Evolutionary conservation across 2,888 invertebrate species (phyloP).

Genomic region (Tetropium fuscum): DNA sequence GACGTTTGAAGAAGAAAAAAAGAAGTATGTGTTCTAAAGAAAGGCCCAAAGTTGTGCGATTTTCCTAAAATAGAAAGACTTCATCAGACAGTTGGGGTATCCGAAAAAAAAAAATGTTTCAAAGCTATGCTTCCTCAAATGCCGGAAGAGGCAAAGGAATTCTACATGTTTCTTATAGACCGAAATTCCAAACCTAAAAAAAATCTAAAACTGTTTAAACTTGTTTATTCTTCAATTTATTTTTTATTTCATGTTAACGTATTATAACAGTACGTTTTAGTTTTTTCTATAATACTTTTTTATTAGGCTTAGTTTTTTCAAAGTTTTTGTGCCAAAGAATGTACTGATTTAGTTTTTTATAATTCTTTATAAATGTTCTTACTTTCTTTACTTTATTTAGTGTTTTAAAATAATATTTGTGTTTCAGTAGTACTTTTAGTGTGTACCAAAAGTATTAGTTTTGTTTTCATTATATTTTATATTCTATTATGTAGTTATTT

Average conservation of each 20-base stretch:
- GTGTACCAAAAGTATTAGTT: not conserved
- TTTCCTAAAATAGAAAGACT: constrained; percentile 3
- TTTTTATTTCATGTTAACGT: too few relatives aligned
- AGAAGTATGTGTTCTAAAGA: not conserved
- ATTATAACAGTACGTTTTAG: too few relatives aligned
- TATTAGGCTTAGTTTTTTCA: too few relatives aligned
- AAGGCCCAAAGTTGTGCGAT: not conserved
- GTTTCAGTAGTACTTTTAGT: too few relatives aligned
- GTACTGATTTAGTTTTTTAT: not conserved
- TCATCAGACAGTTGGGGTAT: not conserved
- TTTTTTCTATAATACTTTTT: too few relatives aligned
- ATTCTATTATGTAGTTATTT: not conserved
- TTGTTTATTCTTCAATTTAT: not conserved
- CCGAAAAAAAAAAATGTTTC: constrained; percentile 1
- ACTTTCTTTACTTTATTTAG: not conserved
- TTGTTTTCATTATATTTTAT: not conserved
- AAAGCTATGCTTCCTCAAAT: not conserved
- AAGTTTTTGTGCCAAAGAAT: not conserved
- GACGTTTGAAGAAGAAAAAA: constrained; percentile 1
- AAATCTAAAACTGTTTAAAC: not conserved
- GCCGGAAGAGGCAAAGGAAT: not conserved
- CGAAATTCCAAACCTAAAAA: not conserved
- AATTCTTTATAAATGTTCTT: not conserved
- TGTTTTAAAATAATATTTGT: too few relatives aligned
- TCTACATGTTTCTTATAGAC: not conserved